A percentile compares a stretch with the other conserved stretches of the same genome.
Evolutionary conservation across 2,888 invertebrate species (phyloP).

Genomic region (Theretra japonica): DNA sequence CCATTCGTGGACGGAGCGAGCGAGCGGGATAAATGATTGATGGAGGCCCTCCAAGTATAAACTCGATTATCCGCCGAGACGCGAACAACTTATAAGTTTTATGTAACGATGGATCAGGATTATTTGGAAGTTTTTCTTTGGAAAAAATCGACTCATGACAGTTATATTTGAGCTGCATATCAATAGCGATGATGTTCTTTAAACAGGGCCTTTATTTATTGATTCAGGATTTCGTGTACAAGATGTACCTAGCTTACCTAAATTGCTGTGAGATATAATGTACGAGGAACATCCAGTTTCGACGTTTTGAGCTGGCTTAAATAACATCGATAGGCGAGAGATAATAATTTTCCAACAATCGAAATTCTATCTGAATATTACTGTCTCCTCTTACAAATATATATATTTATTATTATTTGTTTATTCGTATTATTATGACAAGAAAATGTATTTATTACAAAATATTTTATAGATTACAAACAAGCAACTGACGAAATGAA

Average conservation of each 20-base stretch:
- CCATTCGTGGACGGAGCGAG: slow-evolving; percentile 56
- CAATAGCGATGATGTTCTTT: slow-evolving; percentile 55
- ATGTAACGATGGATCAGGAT: slow-evolving; percentile 84
- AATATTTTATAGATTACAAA: no score
- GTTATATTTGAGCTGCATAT: slow-evolving; percentile 81
- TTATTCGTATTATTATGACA: no score
- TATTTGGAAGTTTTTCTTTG: slow-evolving; percentile 75
- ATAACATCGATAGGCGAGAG: no score
- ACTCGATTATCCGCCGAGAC: slow-evolving; percentile 85
- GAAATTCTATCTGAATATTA: no score
- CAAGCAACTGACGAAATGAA: neutral
- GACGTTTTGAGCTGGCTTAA: no score
- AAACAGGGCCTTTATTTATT: neutral
- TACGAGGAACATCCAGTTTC: no score
- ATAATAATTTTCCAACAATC: no score
- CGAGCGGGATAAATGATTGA: slow-evolving; percentile 82
- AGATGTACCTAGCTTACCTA: no score
- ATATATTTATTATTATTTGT: no score
- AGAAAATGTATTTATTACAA: no score
- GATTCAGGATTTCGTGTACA: neutral
- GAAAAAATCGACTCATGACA: slow-evolving; percentile 80
- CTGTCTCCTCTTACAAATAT: no score
- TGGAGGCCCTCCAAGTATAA: slow-evolving; percentile 83
- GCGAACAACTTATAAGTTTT: slow-evolving; percentile 85
- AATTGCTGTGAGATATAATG: no score